Conservation (phyloP, 2,113 vertebrate species). For the Hemiprocne comata region DNA sequence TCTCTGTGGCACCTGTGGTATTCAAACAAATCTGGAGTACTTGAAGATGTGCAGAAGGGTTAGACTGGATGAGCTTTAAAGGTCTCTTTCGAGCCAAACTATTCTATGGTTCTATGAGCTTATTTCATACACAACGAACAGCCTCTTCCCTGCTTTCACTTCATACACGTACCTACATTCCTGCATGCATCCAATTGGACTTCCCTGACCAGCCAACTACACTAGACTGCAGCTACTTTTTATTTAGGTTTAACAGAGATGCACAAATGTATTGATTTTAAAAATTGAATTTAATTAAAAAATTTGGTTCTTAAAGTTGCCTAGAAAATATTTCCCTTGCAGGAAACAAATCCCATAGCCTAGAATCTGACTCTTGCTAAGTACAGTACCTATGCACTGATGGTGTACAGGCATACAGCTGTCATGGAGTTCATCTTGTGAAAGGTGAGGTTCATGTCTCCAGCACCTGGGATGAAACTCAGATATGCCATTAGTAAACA, state of each 20-base stretch:
- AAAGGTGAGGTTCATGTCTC: not conserved
- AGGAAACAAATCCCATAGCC: not conserved
- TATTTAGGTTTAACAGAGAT: not conserved
- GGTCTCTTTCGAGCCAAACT: not conserved
- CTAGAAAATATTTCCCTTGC: not conserved
- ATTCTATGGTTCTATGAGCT: not conserved
- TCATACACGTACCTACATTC: not conserved
- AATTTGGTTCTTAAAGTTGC: not conserved
- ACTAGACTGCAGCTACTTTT: not conserved
- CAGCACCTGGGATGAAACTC: not conserved
- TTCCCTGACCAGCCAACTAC: no score
- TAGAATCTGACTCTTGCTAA: not conserved
- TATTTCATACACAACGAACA: not conserved
- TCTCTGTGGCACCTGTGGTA: not conserved
- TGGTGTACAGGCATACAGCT: not conserved
- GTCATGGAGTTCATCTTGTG: not conserved
- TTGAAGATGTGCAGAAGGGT: not conserved
- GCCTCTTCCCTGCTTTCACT: not conserved
- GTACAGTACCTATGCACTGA: not conserved
- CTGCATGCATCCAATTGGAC: not conserved
- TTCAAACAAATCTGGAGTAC: not conserved
- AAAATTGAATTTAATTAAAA: not conserved
- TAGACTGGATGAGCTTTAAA: not conserved
- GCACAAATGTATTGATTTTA: accelerated
- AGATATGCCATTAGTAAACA: not conserved